A percentile compares a stretch with the other conserved stretches of the same genome.
Conservation (phyloP, 1,140 invertebrate species). For the Conus betulinus region DNA sequence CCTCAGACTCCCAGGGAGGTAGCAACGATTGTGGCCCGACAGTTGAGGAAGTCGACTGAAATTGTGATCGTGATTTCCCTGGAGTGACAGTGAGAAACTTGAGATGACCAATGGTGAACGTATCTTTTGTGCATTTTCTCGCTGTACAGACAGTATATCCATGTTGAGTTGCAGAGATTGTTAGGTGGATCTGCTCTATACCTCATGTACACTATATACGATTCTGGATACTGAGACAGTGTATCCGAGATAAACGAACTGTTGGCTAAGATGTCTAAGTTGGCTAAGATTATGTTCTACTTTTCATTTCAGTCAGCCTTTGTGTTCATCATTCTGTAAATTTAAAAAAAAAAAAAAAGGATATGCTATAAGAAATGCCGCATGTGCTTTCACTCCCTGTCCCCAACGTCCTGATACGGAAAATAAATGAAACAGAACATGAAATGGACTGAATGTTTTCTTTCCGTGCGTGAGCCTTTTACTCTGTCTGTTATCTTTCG, state of each 20-base stretch:
- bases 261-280: too few relatives aligned
- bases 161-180: not conserved
- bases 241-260: too few relatives aligned
- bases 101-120: too few relatives aligned
- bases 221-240: not conserved
- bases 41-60: conserved; percentile 65
- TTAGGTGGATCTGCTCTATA: not conserved
- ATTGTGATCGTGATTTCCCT: conserved; percentile 34
- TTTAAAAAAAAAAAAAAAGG: not conserved
- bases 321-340: too few relatives aligned
- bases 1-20: not conserved
- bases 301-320: too few relatives aligned
- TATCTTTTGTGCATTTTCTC: not conserved
- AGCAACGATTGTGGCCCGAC: conserved; percentile 47
- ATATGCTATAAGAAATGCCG: not conserved
- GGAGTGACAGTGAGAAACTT: too few relatives aligned
- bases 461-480: too few relatives aligned
- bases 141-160: too few relatives aligned
- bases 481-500: too few relatives aligned
- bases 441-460: too few relatives aligned
- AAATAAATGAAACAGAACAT: too few relatives aligned
- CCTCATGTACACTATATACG: not conserved
- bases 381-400: not conserved
- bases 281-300: too few relatives aligned
- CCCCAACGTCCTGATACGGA: not conserved